Conservation (phyloP, 2,888 invertebrate genomes). For the Andrena hattorfiana region DNA sequence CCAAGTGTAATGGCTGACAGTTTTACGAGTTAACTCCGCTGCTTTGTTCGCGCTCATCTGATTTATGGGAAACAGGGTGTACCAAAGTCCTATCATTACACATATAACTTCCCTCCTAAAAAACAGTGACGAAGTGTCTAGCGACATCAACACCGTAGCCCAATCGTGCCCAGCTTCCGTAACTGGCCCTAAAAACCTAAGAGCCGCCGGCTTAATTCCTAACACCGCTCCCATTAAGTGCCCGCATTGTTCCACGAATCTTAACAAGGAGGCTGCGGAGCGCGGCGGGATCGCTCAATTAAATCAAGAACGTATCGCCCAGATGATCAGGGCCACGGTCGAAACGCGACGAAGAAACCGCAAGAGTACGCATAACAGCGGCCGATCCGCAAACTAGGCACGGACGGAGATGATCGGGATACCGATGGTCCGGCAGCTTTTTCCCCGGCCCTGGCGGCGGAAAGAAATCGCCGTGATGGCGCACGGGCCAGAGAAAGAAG, state of each 20-base stretch:
- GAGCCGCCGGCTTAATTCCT: neutral
- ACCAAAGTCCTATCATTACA: neutral
- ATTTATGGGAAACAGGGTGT: too few relatives aligned
- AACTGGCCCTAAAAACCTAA: neutral
- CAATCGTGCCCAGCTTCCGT: neutral
- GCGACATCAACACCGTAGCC: neutral
- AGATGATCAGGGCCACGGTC: constrained; percentile 25
- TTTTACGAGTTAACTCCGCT: neutral
- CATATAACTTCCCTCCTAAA: neutral
- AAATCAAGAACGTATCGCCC: constrained; percentile 54
- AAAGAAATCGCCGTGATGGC: constrained; percentile 28
- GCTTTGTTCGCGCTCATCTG: neutral
- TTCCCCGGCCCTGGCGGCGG: constrained; percentile 38
- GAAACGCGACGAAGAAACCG: constrained; percentile 62
- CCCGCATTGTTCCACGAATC: constrained; percentile 38
- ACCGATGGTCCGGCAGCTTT: constrained; percentile 70
- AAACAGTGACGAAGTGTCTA: neutral
- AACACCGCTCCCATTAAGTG: constrained; percentile 5
- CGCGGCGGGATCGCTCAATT: constrained; percentile 58
- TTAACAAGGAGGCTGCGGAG: constrained; percentile 23
- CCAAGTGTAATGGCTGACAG: neutral
- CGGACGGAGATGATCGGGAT: constrained; percentile 72
- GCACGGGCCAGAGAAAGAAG: constrained; percentile 23
- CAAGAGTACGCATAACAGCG: constrained; percentile 44
- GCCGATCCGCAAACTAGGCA: constrained; percentile 71